These are phyloP conservation scores for Alviniconcha strummeri DNA, from an alignment of 2,888 invertebrate genomes.

Conservation along the genomic window DNA sequence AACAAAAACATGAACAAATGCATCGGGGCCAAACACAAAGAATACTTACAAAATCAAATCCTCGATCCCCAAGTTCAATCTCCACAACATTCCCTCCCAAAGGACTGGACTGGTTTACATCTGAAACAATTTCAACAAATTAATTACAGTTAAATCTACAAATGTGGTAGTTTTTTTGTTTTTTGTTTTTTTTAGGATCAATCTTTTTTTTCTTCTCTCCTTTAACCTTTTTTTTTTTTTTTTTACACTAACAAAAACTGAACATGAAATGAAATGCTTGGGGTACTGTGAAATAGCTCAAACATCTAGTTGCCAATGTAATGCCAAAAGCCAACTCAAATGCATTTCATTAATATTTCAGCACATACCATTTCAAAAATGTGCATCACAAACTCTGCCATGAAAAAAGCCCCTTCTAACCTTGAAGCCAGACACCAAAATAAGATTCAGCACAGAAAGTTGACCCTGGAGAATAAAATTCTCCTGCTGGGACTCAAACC, in stretches of 20 bases:
- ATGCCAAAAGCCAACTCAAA: too few relatives aligned
- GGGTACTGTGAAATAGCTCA: too few relatives aligned
- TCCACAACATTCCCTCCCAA: slow-evolving; percentile 26
- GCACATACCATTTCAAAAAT: too few relatives aligned
- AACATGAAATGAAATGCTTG: too few relatives aligned
- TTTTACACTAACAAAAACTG: background rate
- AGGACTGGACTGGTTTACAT: slow-evolving; percentile 31
- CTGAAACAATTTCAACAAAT: background rate
- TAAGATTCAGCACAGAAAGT: background rate
- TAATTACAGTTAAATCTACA: background rate
- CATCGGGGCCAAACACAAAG: background rate
- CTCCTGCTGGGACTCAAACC: background rate
- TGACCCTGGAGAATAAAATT: background rate
- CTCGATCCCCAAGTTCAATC: slow-evolving; percentile 36
- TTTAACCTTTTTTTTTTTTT: background rate
- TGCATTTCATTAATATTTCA: too few relatives aligned
- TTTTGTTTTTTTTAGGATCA: background rate
- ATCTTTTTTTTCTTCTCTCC: background rate
- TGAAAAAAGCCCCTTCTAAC: too few relatives aligned
- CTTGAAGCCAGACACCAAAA: background rate
- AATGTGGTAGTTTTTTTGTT: background rate
- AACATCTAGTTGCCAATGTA: too few relatives aligned
- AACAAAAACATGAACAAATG: too few relatives aligned
- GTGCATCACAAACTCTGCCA: too few relatives aligned
- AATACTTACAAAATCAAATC: slow-evolving; percentile 43